Percentiles rank a stretch among this genome's conserved stretches.
Conservation (phyloP, 1,140 invertebrate genomes). For the Pseudomyrmex concolor region DNA sequence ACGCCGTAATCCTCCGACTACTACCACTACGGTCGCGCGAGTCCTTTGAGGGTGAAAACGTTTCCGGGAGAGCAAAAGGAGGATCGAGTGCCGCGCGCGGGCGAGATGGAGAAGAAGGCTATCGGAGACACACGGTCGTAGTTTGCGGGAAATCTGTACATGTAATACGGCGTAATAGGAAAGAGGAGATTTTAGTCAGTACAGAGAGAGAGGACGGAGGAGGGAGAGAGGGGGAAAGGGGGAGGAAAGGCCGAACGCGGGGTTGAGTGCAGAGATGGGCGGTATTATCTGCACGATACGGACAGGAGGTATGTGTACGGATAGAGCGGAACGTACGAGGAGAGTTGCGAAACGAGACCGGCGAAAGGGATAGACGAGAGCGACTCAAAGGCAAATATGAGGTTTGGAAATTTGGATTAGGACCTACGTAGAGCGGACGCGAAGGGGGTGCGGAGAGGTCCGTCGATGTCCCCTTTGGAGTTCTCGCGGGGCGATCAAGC, state of each 20-base stretch:
- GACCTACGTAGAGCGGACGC: slow-evolving; percentile 9
- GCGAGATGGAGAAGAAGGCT: slow-evolving; percentile 49
- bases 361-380: slow-evolving; percentile 27
- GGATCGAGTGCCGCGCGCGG: slow-evolving; percentile 52
- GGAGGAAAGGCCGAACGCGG: background rate
- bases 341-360: background rate
- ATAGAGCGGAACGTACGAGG: slow-evolving; percentile 11
- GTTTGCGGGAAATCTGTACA: slow-evolving; percentile 68
- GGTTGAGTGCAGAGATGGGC: background rate
- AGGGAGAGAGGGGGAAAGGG: background rate
- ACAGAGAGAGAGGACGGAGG: background rate
- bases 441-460: background rate
- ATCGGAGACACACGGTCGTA: slow-evolving; percentile 54
- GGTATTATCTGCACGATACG: slow-evolving; percentile 58
- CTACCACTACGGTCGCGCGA: slow-evolving; percentile 68
- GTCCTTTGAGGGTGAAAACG: slow-evolving; percentile 81
- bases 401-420: slow-evolving; percentile 78
- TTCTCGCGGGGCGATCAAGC: background rate
- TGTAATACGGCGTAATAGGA: slow-evolving; percentile 68
- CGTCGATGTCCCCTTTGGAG: slow-evolving; percentile 52
- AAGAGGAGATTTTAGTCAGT: slow-evolving; percentile 43
- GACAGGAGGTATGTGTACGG: slow-evolving; percentile 13
- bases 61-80: slow-evolving; percentile 60
- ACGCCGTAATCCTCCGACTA: slow-evolving; percentile 78
- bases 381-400: slow-evolving; percentile 73